These are phyloP conservation scores for Sebastes minor DNA, from an alignment of 2,797 vertebrate genomes.

Conservation along the genomic window DNA sequence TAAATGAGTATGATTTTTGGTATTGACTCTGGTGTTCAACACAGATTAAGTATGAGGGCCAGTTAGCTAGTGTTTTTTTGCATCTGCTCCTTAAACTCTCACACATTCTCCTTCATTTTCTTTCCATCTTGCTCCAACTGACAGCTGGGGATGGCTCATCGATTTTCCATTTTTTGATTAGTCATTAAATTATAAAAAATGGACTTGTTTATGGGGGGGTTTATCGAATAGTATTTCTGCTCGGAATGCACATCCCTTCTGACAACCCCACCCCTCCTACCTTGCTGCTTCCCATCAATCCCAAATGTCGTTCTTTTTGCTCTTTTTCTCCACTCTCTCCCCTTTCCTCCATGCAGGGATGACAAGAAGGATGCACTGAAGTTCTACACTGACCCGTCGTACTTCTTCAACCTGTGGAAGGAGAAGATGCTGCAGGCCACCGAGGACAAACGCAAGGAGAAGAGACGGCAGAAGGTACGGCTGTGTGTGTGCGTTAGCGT, in stretches of 20 bases:
- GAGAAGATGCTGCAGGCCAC: slow-evolving; percentile 96
- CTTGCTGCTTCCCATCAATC: neutral
- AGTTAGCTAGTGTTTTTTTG: neutral
- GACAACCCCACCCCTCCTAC: no score
- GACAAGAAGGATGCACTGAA: slow-evolving; percentile 92
- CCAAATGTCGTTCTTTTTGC: no score
- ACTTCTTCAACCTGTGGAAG: slow-evolving; percentile 95
- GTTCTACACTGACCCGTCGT: slow-evolving; percentile 93
- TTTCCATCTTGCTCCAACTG: neutral
- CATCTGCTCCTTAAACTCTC: neutral
- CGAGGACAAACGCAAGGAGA: slow-evolving; percentile 93
- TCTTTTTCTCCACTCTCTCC: no score
- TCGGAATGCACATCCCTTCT: no score
- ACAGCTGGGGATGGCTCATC: no score
- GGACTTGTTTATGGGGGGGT: no score
- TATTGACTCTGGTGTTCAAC: neutral
- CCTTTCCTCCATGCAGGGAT: slow-evolving; percentile 73
- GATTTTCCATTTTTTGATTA: no score
- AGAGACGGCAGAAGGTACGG: slow-evolving; percentile 89
- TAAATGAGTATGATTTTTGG: neutral
- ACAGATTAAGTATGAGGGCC: no score
- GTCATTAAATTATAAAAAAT: no score
- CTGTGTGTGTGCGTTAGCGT: neutral
- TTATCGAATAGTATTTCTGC: no score
- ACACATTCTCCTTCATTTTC: neutral